Conservation (phyloP, 2,888 invertebrate genomes). For the Bhutanitis thaidina region DNA sequence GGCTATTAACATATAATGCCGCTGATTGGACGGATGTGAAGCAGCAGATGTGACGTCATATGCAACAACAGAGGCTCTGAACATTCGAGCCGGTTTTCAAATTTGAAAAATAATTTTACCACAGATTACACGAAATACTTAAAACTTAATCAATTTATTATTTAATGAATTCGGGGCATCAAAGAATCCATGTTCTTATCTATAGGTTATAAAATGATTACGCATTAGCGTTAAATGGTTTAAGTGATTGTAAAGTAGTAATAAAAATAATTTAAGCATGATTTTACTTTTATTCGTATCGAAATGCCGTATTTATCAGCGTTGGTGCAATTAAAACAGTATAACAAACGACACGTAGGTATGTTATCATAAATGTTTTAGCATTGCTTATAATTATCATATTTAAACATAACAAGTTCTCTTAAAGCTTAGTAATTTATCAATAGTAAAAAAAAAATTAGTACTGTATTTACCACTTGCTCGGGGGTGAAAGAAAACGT, state of each 20-base stretch:
- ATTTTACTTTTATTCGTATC: conserved; percentile 4
- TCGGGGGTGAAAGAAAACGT: too few relatives aligned
- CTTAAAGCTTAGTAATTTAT: too few relatives aligned
- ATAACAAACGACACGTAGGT: too few relatives aligned
- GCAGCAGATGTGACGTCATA: conserved; percentile 66
- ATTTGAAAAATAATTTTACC: background rate
- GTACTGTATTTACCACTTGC: too few relatives aligned
- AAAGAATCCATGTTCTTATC: conserved; percentile 9
- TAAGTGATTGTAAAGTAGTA: conserved; percentile 7
- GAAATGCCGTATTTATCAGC: background rate
- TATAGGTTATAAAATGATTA: conserved; percentile 10
- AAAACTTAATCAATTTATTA: conserved; percentile 13
- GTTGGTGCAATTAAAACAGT: conserved; percentile 6
- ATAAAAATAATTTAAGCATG: conserved; percentile 14
- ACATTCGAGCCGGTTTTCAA: conserved; percentile 31
- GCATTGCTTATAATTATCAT: too few relatives aligned
- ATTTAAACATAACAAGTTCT: too few relatives aligned
- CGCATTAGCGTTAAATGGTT: conserved; percentile 17
- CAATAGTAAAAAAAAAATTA: too few relatives aligned
- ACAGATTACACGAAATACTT: background rate
- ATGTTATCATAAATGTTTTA: too few relatives aligned
- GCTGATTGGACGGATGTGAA: conserved; percentile 81
- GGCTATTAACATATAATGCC: conserved; percentile 79
- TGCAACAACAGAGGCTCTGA: conserved; percentile 39
- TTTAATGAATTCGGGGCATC: conserved; percentile 7